A percentile compares a stretch with the other conserved stretches of the same genome.
phyloP scores from a whole-genome alignment of 2,888 invertebrate species.

The Leptogaster cylindrica region DNA sequence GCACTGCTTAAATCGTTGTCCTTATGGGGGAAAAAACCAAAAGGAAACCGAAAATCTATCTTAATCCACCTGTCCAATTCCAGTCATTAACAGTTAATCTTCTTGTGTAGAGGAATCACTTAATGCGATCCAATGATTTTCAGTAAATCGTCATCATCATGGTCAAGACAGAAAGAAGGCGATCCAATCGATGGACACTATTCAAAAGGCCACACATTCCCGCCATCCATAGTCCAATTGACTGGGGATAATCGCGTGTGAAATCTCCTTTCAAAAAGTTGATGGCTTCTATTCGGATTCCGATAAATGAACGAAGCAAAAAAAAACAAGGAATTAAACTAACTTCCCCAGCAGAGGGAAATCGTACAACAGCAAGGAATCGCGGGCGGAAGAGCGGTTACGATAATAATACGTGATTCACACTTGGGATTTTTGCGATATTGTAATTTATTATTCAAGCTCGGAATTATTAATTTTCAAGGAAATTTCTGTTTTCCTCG shows the following conservation, averaged over 20 bases:
- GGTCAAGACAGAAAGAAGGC: constrained; percentile 1
- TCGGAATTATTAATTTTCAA: neutral
- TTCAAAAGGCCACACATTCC: neutral
- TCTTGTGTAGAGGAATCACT: constrained; percentile 22
- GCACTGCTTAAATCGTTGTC: too few relatives aligned
- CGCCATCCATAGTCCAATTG: neutral
- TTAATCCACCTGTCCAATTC: constrained; percentile 35
- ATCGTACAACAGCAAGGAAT: neutral
- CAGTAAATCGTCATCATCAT: constrained; percentile 9
- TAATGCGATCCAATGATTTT: constrained; percentile 14
- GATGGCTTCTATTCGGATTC: constrained; percentile 11
- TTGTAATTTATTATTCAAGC: neutral
- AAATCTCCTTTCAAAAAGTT: constrained; percentile 20
- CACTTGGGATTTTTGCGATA: neutral
- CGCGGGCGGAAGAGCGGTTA: neutral
- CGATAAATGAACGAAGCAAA: neutral
- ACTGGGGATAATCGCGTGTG: constrained; percentile 30
- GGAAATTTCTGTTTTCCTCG: neutral
- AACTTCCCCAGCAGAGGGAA: neutral
- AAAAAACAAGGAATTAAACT: neutral
- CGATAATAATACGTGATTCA: too few relatives aligned
- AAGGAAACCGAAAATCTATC: constrained; percentile 26
- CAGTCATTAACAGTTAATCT: constrained; percentile 30
- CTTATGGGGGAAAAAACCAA: constrained; percentile 3
- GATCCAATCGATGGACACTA: neutral